Evolutionary conservation across 2,113 vertebrate genomes (phyloP).

Genomic region (Sphaerodactylus townsendi): DNA sequence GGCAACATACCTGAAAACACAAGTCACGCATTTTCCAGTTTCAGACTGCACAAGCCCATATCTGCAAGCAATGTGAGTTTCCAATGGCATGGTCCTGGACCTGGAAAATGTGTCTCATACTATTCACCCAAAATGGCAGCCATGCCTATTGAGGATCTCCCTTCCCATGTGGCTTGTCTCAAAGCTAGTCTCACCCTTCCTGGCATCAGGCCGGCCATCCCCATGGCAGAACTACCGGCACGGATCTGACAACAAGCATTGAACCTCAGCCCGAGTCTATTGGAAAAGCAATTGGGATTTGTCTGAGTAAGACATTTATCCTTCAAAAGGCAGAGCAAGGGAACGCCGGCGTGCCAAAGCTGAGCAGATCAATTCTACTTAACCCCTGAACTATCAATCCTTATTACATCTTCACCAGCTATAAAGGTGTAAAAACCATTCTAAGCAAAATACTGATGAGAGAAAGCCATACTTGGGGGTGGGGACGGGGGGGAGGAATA

Average conservation of each 20-base stretch:
- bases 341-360: slow-evolving; percentile 11
- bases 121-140: too few species aligned
- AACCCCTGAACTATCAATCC: slow-evolving; percentile 58
- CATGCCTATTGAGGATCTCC: too few species aligned
- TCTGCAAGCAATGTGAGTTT: too few species aligned
- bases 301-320: slow-evolving; percentile 68
- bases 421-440: slow-evolving; percentile 11
- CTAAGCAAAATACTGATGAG: slow-evolving; percentile 29
- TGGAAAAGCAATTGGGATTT: slow-evolving; percentile 68
- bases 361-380: slow-evolving; percentile 64
- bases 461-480: background rate
- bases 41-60: too few species aligned
- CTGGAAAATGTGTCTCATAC: too few species aligned
- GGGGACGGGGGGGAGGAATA: slow-evolving; percentile 32
- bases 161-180: too few species aligned
- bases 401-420: rapidly evolving
- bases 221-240: background rate
- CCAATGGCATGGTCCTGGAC: too few species aligned
- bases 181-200: background rate
- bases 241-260: slow-evolving; percentile 9
- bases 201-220: rapidly evolving
- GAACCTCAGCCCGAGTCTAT: slow-evolving; percentile 41
- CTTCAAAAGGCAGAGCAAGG: slow-evolving; percentile 54
- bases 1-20: too few species aligned
- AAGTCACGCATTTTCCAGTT: too few species aligned